Evolutionary conservation across 2,797 vertebrate genomes (phyloP).

Genomic region (Podarcis lilfordi): DNA sequence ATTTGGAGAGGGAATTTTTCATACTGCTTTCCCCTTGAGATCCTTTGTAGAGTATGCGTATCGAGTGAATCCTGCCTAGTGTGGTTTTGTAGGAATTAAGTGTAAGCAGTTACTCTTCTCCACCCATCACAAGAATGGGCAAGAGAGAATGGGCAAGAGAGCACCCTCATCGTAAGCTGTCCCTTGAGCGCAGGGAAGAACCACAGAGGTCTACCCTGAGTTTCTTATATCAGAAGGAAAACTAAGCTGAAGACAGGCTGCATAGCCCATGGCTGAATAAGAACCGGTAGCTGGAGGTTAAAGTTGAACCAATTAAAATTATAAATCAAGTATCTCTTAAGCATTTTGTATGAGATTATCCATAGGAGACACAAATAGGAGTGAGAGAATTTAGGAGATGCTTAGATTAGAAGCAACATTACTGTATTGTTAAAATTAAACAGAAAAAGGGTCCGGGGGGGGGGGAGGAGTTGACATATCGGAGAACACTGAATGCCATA

Average conservation of each 20-base stretch:
- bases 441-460: not conserved
- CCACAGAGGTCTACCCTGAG: too few relatives aligned
- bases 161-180: not conserved
- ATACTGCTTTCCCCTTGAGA: not conserved
- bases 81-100: not conserved
- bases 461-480: not conserved
- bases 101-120: not conserved
- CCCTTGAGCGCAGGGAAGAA: too few relatives aligned
- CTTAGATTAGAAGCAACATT: not conserved
- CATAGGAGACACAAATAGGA: not conserved
- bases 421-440: not conserved
- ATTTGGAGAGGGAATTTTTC: not conserved
- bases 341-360: not conserved
- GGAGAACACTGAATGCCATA: not conserved
- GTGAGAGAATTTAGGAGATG: not conserved
- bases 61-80: not conserved
- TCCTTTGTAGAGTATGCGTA: not conserved
- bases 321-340: not conserved
- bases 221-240: not conserved
- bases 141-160: too few relatives aligned
- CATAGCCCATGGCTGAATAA: not conserved
- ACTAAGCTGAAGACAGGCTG: not conserved
- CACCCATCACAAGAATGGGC: not conserved
- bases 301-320: not conserved
- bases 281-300: not conserved